Conservation (phyloP, 1,140 invertebrate genomes). For the Steinernema feltiae region DNA sequence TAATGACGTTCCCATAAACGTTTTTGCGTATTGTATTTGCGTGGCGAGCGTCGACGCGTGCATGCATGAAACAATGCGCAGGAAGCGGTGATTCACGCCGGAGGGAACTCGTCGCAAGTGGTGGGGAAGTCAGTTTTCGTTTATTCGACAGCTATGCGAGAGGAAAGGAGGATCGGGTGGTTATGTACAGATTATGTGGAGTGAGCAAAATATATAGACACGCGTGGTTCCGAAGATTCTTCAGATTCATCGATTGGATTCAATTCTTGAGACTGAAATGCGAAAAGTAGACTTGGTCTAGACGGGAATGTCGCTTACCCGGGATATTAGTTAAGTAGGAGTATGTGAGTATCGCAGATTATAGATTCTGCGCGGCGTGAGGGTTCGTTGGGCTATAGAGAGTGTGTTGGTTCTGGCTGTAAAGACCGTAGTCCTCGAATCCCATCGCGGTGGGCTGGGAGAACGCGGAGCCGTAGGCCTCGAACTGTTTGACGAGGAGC, state of each 20-base stretch:
- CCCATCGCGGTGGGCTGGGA: not conserved
- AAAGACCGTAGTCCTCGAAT: slow-evolving; percentile 22
- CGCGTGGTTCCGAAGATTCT: not conserved
- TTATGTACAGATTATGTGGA: not conserved
- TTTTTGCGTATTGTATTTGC: not conserved
- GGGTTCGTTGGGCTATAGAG: slow-evolving; percentile 27
- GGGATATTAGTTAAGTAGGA: not conserved
- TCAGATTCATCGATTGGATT: not conserved
- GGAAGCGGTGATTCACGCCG: not conserved
- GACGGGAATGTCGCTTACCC: not conserved
- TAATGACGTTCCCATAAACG: slow-evolving; percentile 10
- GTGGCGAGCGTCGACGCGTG: not conserved
- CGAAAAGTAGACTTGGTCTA: not conserved
- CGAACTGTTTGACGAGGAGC: slow-evolving; percentile 17
- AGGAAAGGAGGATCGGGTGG: not conserved
- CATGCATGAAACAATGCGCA: slow-evolving; percentile 11
- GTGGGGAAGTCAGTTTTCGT: no score
- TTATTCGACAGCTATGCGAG: no score
- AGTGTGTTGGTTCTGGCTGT: slow-evolving; percentile 19
- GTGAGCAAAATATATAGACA: slow-evolving; percentile 4
- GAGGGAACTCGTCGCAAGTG: no score
- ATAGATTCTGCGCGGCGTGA: slow-evolving; percentile 29
- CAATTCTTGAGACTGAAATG: not conserved
- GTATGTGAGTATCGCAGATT: slow-evolving; percentile 14
- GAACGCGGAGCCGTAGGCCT: slow-evolving; percentile 25